Base-by-base conservation (phyloP, 2,888 invertebrate species). In the Stratiomys singularior region DNA sequence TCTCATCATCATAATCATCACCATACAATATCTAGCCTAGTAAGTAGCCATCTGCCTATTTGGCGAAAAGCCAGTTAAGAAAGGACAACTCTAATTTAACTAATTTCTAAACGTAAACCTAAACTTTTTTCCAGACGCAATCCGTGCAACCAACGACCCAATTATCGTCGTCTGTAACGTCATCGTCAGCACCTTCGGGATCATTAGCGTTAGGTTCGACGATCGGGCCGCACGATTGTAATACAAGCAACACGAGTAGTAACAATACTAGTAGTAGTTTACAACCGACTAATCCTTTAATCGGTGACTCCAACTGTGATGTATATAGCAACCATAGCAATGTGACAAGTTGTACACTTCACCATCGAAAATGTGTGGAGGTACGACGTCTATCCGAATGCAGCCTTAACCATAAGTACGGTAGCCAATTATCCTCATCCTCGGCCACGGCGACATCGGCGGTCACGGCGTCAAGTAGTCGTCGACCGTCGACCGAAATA, bases 371-470 rank as follows among this genome's bases (percentile, higher is more conserved):
- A 80, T 81, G 82, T 78, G 81, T 87, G 84, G 90, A 90, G 83
- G 89, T 89, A 60, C 85, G 90, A 78, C 85, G 90, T 79, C 85
- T 89, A 79, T 90, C 89, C 9, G 90, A 90, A 80, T 85, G 85
- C 71, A 86, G 80, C 69, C 69, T 69, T 81, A 82, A 77, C 81
- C 80, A 81, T 80, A 82, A 82, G 79, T 82, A 80, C 69, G 74
- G 56, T 64, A 74, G 77, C 56, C 77, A 77, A 74, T 52, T 78
- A 56, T 74, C 78, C 37, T 69, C 69, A 69, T 47, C 46, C 15
- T 46, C 69, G 27, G 25, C 69, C 23, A 23, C 77, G 13, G 66
- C 80, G 80, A 78, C 83, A 78, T 56, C 81, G 80, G 46, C 81
- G 79, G 80, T 76, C 79, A 37, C 83, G 82, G 66, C 81, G 80